These are phyloP conservation scores for Mellilla xanthometata DNA, from an alignment of 2,888 invertebrate genomes.

Conservation along the genomic window DNA sequence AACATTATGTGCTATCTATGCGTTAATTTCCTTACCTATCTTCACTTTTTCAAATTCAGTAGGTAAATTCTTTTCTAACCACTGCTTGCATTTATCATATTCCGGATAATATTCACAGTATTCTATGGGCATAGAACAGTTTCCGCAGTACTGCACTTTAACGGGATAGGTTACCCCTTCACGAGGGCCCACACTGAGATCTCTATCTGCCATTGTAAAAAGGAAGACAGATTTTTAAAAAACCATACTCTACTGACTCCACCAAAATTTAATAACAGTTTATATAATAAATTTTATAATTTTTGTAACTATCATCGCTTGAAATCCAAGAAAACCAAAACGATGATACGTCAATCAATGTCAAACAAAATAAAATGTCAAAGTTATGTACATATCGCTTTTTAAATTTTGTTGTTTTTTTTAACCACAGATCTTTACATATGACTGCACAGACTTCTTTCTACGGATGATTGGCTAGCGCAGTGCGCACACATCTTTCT, in stretches of 20 bases:
- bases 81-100: slow-evolving; percentile 98
- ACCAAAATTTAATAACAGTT: slow-evolving; percentile 8
- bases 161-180: slow-evolving; percentile 91
- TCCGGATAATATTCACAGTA: slow-evolving; percentile 99
- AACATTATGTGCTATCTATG: slow-evolving; percentile 2
- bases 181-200: slow-evolving; percentile 85
- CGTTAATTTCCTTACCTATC: slow-evolving; percentile 77
- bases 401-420: too few relatives aligned
- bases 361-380: neutral
- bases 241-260: slow-evolving; percentile 36
- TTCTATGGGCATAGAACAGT: slow-evolving; percentile 97
- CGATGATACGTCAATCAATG: neutral
- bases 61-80: slow-evolving; percentile 97
- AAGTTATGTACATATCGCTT: neutral
- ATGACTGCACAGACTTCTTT: too few relatives aligned
- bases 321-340: slow-evolving; percentile 3
- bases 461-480: too few relatives aligned
- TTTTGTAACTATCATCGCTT: slow-evolving; percentile 13
- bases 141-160: slow-evolving; percentile 94
- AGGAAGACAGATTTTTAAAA: slow-evolving; percentile 29
- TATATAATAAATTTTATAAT: slow-evolving; percentile 6
- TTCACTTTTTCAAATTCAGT: slow-evolving; percentile 95
- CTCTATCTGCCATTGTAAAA: slow-evolving; percentile 80
- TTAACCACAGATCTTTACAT: too few relatives aligned
- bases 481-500: too few relatives aligned